Conservation (phyloP, 1,140 invertebrate genomes). For the Riptortus pedestris region DNA sequence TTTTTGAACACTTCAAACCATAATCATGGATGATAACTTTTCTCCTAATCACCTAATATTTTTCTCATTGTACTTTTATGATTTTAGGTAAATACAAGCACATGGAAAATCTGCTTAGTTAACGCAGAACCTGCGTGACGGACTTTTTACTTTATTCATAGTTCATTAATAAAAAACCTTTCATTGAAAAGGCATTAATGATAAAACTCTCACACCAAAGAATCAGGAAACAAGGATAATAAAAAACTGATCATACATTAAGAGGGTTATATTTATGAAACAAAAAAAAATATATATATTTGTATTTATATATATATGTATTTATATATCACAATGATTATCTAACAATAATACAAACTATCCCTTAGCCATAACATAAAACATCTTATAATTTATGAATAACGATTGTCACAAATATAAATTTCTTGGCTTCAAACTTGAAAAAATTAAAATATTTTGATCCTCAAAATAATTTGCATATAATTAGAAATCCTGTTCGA, state of each 20-base stretch:
- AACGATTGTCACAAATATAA: neutral
- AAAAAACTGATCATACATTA: neutral
- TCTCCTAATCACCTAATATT: too few species aligned
- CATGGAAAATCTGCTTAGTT: too few species aligned
- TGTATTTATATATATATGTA: slow-evolving; percentile 10
- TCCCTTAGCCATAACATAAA: slow-evolving; percentile 4
- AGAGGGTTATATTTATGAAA: slow-evolving; percentile 8
- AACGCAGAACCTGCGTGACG: too few species aligned
- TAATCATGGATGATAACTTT: too few species aligned
- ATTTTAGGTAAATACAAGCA: too few species aligned
- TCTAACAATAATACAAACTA: slow-evolving; percentile 10
- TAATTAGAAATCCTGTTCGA: too few species aligned
- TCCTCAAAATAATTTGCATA: too few species aligned
- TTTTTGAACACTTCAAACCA: too few species aligned
- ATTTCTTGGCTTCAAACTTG: neutral
- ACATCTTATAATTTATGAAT: neutral
- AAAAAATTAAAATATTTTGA: neutral
- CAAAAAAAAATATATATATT: too few species aligned
- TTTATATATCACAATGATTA: slow-evolving; percentile 8
- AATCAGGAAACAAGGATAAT: neutral
- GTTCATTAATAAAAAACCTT: neutral
- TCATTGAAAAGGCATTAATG: neutral
- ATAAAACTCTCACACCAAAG: neutral
- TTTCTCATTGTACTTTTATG: too few species aligned
- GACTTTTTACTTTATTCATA: too few species aligned